A percentile compares a stretch with the other conserved stretches of the same genome.
Evolutionary conservation across 1,140 invertebrate genomes (phyloP).

Genomic region (Grapholita molesta): DNA sequence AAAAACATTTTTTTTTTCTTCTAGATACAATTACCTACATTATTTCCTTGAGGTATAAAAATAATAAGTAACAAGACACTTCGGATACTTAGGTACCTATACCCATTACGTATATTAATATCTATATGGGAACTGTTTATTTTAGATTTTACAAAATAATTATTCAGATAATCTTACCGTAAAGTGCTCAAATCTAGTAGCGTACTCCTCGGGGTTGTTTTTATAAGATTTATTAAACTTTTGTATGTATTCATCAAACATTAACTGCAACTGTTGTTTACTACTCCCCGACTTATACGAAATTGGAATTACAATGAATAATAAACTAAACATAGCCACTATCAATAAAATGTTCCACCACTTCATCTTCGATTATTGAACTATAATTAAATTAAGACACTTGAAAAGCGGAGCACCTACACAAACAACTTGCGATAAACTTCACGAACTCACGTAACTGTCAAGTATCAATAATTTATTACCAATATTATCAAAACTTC

Average conservation of each 20-base stretch:
- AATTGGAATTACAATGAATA: constrained; percentile 61
- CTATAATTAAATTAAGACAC: constrained; percentile 16
- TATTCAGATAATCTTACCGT: constrained; percentile 75
- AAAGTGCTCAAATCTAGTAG: constrained; percentile 81
- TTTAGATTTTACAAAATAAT: background rate
- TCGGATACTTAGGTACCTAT: too few relatives aligned
- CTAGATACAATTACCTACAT: too few relatives aligned
- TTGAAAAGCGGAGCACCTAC: background rate
- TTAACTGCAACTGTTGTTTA: constrained; percentile 54
- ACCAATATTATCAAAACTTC: too few relatives aligned
- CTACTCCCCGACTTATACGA: constrained; percentile 33
- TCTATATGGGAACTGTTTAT: too few relatives aligned
- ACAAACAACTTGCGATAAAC: background rate
- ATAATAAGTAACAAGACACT: too few relatives aligned
- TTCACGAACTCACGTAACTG: background rate
- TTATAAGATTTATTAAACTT: constrained; percentile 85
- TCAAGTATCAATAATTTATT: too few relatives aligned
- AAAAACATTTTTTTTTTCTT: too few relatives aligned
- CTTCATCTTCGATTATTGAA: constrained; percentile 47
- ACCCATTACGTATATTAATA: too few relatives aligned
- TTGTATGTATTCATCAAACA: constrained; percentile 81
- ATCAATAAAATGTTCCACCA: constrained; percentile 66
- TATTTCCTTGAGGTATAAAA: too few relatives aligned
- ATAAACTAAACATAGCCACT: constrained; percentile 51
- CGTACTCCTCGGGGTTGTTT: constrained; percentile 78